Conservation (phyloP, 2,797 vertebrate genomes). For the Ptychadena robeensis region DNA sequence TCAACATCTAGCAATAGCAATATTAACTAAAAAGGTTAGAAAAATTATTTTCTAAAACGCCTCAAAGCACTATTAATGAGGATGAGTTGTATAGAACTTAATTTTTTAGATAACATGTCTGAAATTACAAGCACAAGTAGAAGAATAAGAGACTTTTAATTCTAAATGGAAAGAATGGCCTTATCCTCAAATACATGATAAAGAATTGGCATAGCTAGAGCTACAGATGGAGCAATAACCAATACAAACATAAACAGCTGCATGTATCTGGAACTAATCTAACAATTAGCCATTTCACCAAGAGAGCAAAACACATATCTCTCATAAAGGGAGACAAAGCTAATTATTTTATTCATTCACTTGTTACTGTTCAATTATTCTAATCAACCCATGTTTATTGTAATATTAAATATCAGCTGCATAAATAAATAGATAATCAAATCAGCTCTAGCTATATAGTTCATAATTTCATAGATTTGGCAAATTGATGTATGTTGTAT, state of each 20-base stretch:
- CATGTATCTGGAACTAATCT: slow-evolving; percentile 48
- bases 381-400: slow-evolving; percentile 13
- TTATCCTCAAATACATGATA: slow-evolving; percentile 29
- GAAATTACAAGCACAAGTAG: not conserved
- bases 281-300: slow-evolving; percentile 38
- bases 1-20: not conserved
- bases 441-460: not conserved
- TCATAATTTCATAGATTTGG: not conserved
- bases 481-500: not conserved
- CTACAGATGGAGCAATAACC: slow-evolving; percentile 58
- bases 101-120: not conserved
- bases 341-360: slow-evolving; percentile 31
- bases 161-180: slow-evolving; percentile 5
- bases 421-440: not conserved
- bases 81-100: not conserved
- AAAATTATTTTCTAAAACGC: not conserved
- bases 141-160: not conserved
- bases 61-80: not conserved
- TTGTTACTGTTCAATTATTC: slow-evolving; percentile 16
- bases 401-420: slow-evolving; percentile 14
- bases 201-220: slow-evolving; percentile 47
- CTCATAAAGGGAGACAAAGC: slow-evolving; percentile 31
- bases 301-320: slow-evolving; percentile 30
- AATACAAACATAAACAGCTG: slow-evolving; percentile 58
- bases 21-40: not conserved